Conservation (phyloP, 2,888 invertebrate species). For the Macaria notata region DNA sequence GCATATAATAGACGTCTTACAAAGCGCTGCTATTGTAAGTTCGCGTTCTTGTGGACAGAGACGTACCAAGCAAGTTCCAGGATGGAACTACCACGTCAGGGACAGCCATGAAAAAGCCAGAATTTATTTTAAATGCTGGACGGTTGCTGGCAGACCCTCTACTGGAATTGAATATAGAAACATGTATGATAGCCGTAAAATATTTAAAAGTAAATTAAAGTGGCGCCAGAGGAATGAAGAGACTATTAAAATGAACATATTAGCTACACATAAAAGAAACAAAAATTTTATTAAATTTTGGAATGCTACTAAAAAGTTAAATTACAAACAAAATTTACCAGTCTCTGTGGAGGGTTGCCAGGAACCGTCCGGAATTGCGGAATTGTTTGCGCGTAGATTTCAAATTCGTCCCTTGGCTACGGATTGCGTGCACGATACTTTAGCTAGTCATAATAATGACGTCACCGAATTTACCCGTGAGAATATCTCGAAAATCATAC, state of each 20-base stretch:
- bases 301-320: conserved; percentile 10
- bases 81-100: background rate
- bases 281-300: background rate
- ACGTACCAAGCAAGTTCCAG: conserved; percentile 5
- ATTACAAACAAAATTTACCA: conserved; percentile 8
- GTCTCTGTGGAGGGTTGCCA: background rate
- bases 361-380: background rate
- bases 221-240: conserved; percentile 6
- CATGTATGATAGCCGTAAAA: background rate
- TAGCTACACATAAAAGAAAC: conserved; percentile 2
- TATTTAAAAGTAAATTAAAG: conserved; percentile 1
- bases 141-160: background rate
- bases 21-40: background rate
- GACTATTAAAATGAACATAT: conserved; percentile 7
- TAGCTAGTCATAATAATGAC: background rate
- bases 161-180: background rate
- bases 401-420: background rate
- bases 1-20: background rate
- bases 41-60: background rate
- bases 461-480: background rate
- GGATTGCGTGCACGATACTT: background rate
- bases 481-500: background rate
- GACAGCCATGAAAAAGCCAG: background rate
- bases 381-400: background rate
- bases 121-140: background rate